Conservation (phyloP, 2,797 vertebrate species). For the Thalassophryne amazonica region DNA sequence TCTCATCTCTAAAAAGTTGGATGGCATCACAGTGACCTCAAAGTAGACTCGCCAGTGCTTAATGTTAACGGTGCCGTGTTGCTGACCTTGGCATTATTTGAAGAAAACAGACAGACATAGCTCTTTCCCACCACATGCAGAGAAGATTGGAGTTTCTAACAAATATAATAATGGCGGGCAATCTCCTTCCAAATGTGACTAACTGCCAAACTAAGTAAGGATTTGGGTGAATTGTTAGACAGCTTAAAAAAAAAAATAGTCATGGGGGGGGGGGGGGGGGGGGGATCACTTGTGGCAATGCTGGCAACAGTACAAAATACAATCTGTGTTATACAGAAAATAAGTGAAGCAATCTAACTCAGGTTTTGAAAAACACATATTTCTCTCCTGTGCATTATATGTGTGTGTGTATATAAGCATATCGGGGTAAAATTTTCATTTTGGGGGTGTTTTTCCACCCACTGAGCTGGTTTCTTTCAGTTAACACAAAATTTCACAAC, state of each 20-base stretch:
- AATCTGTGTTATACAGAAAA: too few species aligned
- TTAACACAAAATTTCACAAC: too few species aligned
- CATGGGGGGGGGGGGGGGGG: too few species aligned
- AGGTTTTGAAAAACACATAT: too few species aligned
- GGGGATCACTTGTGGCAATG: too few species aligned
- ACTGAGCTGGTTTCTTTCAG: not conserved
- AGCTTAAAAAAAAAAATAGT: conserved; percentile 1
- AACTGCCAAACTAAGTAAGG: conserved; percentile 32
- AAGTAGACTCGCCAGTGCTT: conserved; percentile 25
- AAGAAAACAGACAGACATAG: conserved; percentile 14
- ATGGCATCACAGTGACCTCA: conserved; percentile 21
- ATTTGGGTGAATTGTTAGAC: conserved; percentile 23
- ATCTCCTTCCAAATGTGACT: conserved; percentile 28
- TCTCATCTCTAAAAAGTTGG: conserved; percentile 3
- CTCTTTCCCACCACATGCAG: conserved; percentile 13
- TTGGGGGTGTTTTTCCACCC: not conserved
- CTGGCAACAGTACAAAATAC: too few species aligned
- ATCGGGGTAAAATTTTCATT: not conserved
- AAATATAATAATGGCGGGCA: conserved; percentile 44
- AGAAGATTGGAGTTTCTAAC: conserved; percentile 36
- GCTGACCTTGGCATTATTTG: conserved; percentile 50
- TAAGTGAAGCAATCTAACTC: too few species aligned
- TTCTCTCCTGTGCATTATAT: too few species aligned
- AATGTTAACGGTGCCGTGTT: conserved; percentile 30
- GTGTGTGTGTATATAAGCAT: not conserved